Evolutionary conservation across 1,140 invertebrate species (phyloP).

Genomic region (Aphidius gifuensis): DNA sequence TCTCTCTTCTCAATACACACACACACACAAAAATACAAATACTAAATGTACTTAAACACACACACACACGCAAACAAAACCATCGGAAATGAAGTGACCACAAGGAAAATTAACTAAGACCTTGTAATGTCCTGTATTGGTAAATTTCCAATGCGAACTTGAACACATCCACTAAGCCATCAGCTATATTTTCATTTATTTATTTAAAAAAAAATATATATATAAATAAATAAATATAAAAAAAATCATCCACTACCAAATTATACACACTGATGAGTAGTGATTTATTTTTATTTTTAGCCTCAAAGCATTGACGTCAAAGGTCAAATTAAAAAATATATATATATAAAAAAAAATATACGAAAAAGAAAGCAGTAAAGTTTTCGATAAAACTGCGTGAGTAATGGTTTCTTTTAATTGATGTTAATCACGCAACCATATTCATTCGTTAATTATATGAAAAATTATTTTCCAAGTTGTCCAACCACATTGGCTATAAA

Average conservation of each 20-base stretch:
- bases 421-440: no score
- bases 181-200: no score
- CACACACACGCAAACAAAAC: conserved; percentile 13
- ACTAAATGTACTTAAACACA: no score
- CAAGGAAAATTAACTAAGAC: conserved; percentile 44
- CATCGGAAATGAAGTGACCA: conserved; percentile 9
- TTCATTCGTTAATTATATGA: no score
- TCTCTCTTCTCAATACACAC: conserved; percentile 13
- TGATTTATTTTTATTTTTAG: conserved; percentile 12
- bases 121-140: conserved; percentile 44
- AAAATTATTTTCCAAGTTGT: no score
- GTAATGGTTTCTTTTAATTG: background rate
- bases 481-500: no score
- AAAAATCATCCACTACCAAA: background rate
- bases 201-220: no score
- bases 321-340: conserved; percentile 6
- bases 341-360: background rate
- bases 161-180: no score
- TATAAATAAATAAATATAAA: background rate
- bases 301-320: background rate
- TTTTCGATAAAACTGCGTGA: conserved; percentile 6
- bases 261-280: background rate
- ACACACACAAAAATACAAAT: no score
- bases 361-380: conserved; percentile 4
- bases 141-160: conserved; percentile 18